Percentiles rank a stretch among this genome's conserved stretches.
These are phyloP conservation scores for Muscicapa comitata DNA, from an alignment of 2,797 vertebrate species.

Conservation along the genomic window DNA sequence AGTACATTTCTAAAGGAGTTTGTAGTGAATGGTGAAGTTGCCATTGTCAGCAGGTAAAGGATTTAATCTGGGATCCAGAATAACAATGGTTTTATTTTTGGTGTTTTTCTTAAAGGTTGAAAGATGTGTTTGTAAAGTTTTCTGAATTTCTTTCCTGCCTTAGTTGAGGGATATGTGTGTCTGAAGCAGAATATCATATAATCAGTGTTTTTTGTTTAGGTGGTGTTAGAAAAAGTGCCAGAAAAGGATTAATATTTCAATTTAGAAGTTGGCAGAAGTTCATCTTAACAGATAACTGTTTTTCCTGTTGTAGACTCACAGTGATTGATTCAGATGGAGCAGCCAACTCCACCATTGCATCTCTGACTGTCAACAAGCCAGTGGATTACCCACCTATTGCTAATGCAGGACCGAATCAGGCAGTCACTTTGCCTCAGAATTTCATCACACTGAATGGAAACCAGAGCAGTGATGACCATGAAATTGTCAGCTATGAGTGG, in stretches of 20 bases:
- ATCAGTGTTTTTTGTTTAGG: not conserved
- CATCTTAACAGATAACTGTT: not conserved
- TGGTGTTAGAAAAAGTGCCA: not conserved
- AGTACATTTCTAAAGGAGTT: not conserved
- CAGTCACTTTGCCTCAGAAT: conserved; percentile 77
- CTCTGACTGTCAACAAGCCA: conserved; percentile 59
- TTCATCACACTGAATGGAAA: conserved; percentile 78
- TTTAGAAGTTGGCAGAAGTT: not conserved
- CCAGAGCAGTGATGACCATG: conserved; percentile 79
- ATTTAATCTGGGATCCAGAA: not conserved
- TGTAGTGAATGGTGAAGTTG: not conserved
- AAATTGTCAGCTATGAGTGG: conserved; percentile 80
- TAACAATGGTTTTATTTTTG: not conserved
- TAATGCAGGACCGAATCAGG: conserved; percentile 76
- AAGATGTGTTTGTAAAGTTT: not conserved
- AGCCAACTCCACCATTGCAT: conserved; percentile 67
- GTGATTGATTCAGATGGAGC: conserved; percentile 75
- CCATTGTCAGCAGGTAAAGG: not conserved
- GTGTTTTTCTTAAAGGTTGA: not conserved
- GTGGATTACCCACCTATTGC: conserved; percentile 77
- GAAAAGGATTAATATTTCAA: not conserved
- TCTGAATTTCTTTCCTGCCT: not conserved
- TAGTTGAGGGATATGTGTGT: not conserved
- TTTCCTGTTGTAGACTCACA: conserved; percentile 65
- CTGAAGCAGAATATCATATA: not conserved